These are phyloP conservation scores for Serinus canaria DNA, from an alignment of 2,113 vertebrate species.

Conservation along the genomic window DNA sequence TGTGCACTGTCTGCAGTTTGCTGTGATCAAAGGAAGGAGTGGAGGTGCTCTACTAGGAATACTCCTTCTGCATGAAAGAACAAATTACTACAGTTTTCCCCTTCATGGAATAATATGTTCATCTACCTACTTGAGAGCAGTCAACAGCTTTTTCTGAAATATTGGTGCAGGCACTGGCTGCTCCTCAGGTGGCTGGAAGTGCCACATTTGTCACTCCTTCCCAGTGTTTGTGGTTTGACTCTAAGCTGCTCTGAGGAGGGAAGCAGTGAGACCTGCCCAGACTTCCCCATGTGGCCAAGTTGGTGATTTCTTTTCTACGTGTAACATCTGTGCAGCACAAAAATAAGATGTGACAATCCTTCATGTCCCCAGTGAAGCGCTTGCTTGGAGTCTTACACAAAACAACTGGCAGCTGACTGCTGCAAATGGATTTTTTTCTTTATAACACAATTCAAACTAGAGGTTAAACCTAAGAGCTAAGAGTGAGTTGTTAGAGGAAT, in stretches of 20 bases:
- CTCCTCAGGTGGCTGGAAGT: neutral
- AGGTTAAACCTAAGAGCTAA: neutral
- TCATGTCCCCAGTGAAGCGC: neutral
- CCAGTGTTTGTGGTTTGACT: neutral
- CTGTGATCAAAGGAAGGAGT: neutral
- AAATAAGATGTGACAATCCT: neutral
- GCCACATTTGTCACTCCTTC: fast-evolving
- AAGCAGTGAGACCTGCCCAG: neutral
- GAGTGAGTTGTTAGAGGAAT: neutral
- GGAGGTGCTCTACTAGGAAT: neutral
- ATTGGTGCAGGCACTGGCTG: neutral
- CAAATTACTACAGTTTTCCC: neutral
- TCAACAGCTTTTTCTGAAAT: neutral
- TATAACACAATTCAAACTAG: neutral
- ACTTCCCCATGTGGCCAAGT: fast-evolving
- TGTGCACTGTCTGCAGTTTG: neutral
- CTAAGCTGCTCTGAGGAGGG: neutral
- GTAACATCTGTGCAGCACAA: neutral
- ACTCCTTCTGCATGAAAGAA: neutral
- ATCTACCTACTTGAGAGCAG: neutral
- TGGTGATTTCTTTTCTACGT: neutral
- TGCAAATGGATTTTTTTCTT: neutral
- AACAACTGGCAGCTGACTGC: neutral
- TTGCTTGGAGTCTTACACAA: neutral
- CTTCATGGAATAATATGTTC: neutral